phyloP scores from a whole-genome alignment of 2,113 vertebrate species.

The Gopherus flavomarginatus region DNA sequence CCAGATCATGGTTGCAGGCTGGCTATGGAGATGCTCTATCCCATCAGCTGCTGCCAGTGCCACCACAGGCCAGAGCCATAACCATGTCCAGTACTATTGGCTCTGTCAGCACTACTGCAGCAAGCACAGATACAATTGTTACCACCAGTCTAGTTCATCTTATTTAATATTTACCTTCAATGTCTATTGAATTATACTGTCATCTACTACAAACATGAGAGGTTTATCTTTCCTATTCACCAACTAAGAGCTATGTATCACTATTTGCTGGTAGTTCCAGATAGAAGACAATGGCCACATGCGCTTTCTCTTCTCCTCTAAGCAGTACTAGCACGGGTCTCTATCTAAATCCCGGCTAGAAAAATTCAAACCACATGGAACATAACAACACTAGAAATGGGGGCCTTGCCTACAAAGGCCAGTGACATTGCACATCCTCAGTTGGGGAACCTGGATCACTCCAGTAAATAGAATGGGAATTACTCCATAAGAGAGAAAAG shows the following conservation, averaged over 20 bases:
- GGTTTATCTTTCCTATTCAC: not conserved
- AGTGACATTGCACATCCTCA: not conserved
- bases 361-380: rapidly evolving
- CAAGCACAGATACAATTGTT: rapidly evolving
- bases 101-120: not conserved
- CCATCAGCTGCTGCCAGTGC: not conserved
- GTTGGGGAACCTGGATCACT: not conserved
- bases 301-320: not conserved
- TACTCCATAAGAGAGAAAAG: not conserved
- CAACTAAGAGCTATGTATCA: not conserved
- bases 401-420: not conserved
- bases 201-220: not conserved
- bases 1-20: not conserved
- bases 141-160: not conserved
- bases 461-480: not conserved
- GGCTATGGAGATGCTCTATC: not conserved
- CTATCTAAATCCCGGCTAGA: not conserved
- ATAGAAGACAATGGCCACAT: not conserved
- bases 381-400: not conserved
- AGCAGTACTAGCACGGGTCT: not conserved
- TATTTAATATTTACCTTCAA: not conserved
- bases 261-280: not conserved
- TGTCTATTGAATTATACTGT: not conserved
- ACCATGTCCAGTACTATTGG: not conserved
- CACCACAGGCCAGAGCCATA: not conserved